These are phyloP conservation scores for Ceratitis capitata DNA, from an alignment of 1,140 invertebrate species.

Conservation along the genomic window DNA sequence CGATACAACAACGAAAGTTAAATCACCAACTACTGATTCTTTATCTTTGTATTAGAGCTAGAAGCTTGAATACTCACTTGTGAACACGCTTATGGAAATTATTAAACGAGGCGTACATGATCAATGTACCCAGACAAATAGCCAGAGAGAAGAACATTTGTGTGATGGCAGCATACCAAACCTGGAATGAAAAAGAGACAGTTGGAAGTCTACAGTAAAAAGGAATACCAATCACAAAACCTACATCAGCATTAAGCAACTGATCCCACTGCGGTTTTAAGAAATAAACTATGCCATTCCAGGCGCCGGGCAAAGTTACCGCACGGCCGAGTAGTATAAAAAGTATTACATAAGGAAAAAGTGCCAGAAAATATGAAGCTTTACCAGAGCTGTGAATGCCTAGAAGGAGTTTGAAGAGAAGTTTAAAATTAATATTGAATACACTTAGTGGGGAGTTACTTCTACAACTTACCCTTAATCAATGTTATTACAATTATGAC, in stretches of 20 bases:
- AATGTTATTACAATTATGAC: constrained; percentile 74
- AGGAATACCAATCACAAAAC: neutral
- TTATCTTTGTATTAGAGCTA: too few relatives aligned
- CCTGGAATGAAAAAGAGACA: constrained; percentile 58
- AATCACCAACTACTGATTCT: too few relatives aligned
- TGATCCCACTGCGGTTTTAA: constrained; percentile 76
- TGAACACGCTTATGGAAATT: constrained; percentile 81
- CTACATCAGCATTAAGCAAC: constrained; percentile 70
- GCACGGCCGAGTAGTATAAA: constrained; percentile 73
- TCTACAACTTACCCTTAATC: constrained; percentile 64
- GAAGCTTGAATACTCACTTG: constrained; percentile 73
- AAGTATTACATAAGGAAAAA: constrained; percentile 81
- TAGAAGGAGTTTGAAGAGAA: constrained; percentile 5
- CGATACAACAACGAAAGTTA: too few relatives aligned
- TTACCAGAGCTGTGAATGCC: constrained; percentile 75
- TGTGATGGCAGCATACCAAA: constrained; percentile 87
- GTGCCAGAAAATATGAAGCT: constrained; percentile 76
- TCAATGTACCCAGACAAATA: constrained; percentile 81
- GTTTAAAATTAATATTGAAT: neutral
- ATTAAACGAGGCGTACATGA: constrained; percentile 87
- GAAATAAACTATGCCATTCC: constrained; percentile 80
- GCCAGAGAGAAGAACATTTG: constrained; percentile 88
- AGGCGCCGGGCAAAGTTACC: constrained; percentile 79
- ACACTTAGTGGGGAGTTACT: neutral
- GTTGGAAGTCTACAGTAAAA: neutral